Evolutionary conservation across 2,888 invertebrate species (phyloP), one percentile per base, ranked within the genome.

Genomic region (Harpalus rubripes): DNA sequence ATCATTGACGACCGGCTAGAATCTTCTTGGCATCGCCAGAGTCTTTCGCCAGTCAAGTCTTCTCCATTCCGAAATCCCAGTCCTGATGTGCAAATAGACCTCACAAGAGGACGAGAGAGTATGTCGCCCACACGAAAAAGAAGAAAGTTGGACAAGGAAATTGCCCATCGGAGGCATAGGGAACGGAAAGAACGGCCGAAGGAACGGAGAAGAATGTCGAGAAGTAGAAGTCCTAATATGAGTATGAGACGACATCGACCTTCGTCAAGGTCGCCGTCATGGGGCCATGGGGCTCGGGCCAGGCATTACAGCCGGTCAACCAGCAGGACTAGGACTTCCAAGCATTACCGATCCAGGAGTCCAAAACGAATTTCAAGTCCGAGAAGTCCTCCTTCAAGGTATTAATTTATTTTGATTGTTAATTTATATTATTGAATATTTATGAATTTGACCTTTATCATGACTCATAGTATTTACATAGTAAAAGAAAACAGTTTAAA

Each of bases 181-280:
- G 90, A 88, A 61, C 89, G 92, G 86, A 92, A 92, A 86, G 92
- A 92, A 10, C 91, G 92, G 26, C 88, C 92, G 59, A 89, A 90
- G 74, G 92, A 92, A 16, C 92, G 92, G 85, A 88, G 92, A 18
- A 90, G 91, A 85, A 89, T 90, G 86, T 94, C 94, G 0, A 92
- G 93, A 85, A 95, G 95, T 68, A 92, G 94, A 85, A 94, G 93
- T 87, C 94, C 92, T 0, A 32, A 3, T 32, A 32, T 32, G 32
- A 32, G 32, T 6, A 87, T 92, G 5, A 89, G 93, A 86, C 91
- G 94, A 0, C 92, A 94, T 0, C 93, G 94, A n/a, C 92, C 94
- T 39, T 92, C 94, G 39, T 92, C 92, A 0, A 90, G 92, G 8
- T 93, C 93, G 1, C 91, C 91, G 0, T 90, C 90, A 86, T 90